phyloP scores from a whole-genome alignment of 2,113 vertebrate genomes.

The Recurvirostra avosetta region DNA sequence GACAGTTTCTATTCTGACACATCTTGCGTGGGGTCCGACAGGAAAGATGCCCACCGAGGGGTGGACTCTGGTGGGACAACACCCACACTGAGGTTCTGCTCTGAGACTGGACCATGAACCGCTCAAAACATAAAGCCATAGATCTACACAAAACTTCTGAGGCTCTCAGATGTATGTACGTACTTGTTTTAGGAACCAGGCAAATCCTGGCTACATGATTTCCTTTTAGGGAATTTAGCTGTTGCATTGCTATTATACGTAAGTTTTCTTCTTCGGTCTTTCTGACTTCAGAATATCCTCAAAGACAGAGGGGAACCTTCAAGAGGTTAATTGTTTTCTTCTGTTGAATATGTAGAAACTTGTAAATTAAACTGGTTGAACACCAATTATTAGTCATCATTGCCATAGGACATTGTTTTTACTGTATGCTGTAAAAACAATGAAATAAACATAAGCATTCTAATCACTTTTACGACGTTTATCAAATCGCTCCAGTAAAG shows the following conservation, averaged over 20 bases:
- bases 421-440: neutral
- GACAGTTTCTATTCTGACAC: neutral
- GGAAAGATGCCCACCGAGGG: accelerated
- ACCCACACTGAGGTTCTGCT: neutral
- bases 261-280: neutral
- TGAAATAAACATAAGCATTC: neutral
- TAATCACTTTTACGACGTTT: conserved; percentile 69
- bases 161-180: neutral
- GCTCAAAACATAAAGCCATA: neutral
- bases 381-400: neutral
- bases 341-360: neutral
- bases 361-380: neutral
- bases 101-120: neutral
- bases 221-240: neutral
- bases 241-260: neutral
- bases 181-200: neutral
- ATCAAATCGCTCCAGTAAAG: conserved; percentile 80
- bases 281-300: neutral
- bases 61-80: neutral
- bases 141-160: neutral
- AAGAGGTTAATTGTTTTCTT: neutral
- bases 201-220: neutral
- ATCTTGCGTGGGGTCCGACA: accelerated
- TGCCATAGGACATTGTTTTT: neutral
- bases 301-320: neutral